Conservation (phyloP, 2,797 vertebrate genomes). For the Sebastes itinus region DNA sequence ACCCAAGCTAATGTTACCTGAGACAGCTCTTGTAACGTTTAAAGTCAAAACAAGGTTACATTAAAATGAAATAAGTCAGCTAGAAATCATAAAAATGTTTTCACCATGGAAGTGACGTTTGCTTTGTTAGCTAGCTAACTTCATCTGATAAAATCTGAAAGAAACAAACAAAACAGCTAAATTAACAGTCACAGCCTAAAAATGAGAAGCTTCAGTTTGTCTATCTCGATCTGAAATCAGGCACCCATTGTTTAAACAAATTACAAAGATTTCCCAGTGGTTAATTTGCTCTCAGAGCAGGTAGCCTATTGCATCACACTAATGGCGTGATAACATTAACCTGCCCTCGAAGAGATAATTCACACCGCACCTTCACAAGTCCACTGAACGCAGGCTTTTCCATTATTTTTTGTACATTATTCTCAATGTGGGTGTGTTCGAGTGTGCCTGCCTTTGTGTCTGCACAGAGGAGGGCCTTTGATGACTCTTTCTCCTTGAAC, state of each 20-base stretch:
- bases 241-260: not conserved
- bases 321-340: conserved; percentile 11
- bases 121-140: not conserved
- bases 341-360: conserved; percentile 17
- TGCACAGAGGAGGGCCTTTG: conserved; percentile 29
- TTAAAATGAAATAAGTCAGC: not conserved
- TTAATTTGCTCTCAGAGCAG: not conserved
- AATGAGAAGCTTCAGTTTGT: not conserved
- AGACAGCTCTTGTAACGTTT: not conserved
- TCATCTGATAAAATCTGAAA: not conserved
- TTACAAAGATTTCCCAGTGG: not conserved
- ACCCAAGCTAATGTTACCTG: not conserved
- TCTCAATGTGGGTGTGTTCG: conserved; percentile 37
- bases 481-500: conserved; percentile 74
- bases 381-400: conserved; percentile 4
- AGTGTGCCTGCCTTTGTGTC: conserved; percentile 40
- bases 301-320: not conserved
- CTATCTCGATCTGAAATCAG: not conserved
- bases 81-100: not conserved
- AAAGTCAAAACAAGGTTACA: not conserved
- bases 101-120: not conserved
- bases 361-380: conserved; percentile 2
- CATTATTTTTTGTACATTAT: conserved; percentile 37
- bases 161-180: not conserved
- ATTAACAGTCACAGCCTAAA: not conserved